phyloP scores from a whole-genome alignment of 2,888 invertebrate genomes.

The Metellina segmentata region DNA sequence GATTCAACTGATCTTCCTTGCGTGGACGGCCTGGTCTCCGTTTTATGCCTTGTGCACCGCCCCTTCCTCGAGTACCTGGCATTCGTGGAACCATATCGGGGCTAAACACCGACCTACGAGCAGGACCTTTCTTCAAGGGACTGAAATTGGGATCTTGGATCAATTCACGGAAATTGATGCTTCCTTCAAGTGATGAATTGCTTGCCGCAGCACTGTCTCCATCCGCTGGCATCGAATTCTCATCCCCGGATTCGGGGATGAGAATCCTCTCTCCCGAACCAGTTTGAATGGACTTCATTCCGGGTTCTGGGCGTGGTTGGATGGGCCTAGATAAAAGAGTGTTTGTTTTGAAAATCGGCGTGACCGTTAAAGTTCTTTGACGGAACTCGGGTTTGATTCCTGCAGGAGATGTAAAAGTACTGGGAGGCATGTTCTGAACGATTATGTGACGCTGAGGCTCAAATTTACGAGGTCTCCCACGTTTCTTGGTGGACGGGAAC shows the following conservation, averaged over 20 bases:
- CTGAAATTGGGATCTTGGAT: conserved; percentile 72
- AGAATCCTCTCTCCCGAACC: conserved; percentile 63
- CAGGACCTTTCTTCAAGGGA: conserved; percentile 39
- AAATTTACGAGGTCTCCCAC: conserved; percentile 74
- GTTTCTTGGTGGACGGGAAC: conserved; percentile 53
- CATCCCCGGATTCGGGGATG: conserved; percentile 60
- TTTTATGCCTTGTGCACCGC: conserved; percentile 51
- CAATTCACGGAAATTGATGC: conserved; percentile 66
- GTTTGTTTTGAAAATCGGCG: conserved; percentile 71
- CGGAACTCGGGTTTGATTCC: conserved; percentile 58
- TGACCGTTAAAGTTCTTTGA: conserved; percentile 70
- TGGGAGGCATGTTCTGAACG: conserved; percentile 63
- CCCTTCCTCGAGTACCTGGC: conserved; percentile 55
- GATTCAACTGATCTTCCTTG: conserved; percentile 69
- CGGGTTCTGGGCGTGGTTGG: conserved; percentile 27
- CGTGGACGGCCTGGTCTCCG: conserved; percentile 70
- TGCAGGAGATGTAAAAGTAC: conserved; percentile 24
- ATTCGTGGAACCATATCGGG: conserved; percentile 53
- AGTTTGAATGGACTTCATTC: conserved; percentile 62
- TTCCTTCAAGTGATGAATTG: conserved; percentile 46
- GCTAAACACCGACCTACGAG: conserved; percentile 47
- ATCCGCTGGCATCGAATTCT: conserved; percentile 61
- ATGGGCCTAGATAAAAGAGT: conserved; percentile 61
- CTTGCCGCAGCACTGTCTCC: conserved; percentile 6
- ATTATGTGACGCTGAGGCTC: conserved; percentile 72